Percentiles rank a stretch among this genome's conserved stretches.
Evolutionary conservation across 2,888 invertebrate genomes (phyloP).

Genomic region (Laothoe populi): DNA sequence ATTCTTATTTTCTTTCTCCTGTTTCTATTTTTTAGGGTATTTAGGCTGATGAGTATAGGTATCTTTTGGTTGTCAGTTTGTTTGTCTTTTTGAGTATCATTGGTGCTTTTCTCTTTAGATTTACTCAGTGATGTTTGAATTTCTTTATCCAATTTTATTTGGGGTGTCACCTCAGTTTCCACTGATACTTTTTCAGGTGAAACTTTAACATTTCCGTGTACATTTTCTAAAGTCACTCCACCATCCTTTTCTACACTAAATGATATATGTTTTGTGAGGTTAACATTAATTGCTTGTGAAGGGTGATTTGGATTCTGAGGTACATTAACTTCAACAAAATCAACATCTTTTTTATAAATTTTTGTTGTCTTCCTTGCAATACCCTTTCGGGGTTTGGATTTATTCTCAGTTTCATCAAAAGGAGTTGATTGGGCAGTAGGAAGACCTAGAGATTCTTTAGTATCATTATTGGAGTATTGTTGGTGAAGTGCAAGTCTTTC

Average conservation of each 20-base stretch:
- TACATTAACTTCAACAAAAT: slow-evolving; percentile 69
- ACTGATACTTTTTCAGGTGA: slow-evolving; percentile 58
- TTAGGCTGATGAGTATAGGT: slow-evolving; percentile 68
- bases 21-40: slow-evolving; percentile 62
- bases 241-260: slow-evolving; percentile 77
- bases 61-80: slow-evolving; percentile 48
- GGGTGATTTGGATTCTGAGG: slow-evolving; percentile 55
- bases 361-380: slow-evolving; percentile 65
- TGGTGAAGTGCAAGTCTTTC: slow-evolving; percentile 86
- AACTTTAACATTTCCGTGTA: slow-evolving; percentile 57
- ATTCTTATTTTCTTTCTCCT: slow-evolving; percentile 57
- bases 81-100: slow-evolving; percentile 35
- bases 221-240: slow-evolving; percentile 59
- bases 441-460: slow-evolving; percentile 63
- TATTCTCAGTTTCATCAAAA: slow-evolving; percentile 60
- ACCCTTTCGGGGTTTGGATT: slow-evolving; percentile 61
- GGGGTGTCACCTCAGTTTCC: slow-evolving; percentile 46
- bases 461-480: slow-evolving; percentile 74
- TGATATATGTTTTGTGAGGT: slow-evolving; percentile 77
- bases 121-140: slow-evolving; percentile 68
- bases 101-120: slow-evolving; percentile 43
- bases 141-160: slow-evolving; percentile 64
- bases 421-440: slow-evolving; percentile 85
- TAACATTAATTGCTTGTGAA: slow-evolving; percentile 69
- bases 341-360: slow-evolving; percentile 69